Evolutionary conservation across 2,888 invertebrate genomes (phyloP), one percentile per base, ranked within the genome.

Genomic region (Agrypnus murinus): DNA sequence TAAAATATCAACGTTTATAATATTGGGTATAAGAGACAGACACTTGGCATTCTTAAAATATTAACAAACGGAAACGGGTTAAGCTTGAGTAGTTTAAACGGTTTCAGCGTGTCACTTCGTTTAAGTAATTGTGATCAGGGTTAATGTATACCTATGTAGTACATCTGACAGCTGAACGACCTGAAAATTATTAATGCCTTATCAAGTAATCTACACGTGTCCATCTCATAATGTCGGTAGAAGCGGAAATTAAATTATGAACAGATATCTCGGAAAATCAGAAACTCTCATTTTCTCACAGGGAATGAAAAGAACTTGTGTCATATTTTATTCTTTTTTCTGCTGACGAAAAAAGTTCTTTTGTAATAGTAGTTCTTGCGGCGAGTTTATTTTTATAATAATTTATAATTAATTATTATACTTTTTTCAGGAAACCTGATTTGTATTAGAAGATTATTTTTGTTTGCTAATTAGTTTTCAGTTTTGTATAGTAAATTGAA

Each of bases 51-150:
- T 9, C 55, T 10, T 46, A 2, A 25, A 25, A 25, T 25, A 25
- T 45, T 45, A 36, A 55, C 8, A n/a, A 55, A 2, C 25, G n/a
- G 58, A 17, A 17, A n/a, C n/a, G 19, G 38, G n/a, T 58, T 58
- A 40, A 25, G 25, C 40, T n/a, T n/a, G n/a, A n/a, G 50, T 40
- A 15, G 25, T 2, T 25, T 25, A 36, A 34, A 8, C 36, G 8
- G 38, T 10, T 55, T 36, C 17, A 36, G 15, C 5, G n/a, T 19
- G 58, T 58, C 58, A 58, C 8, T 53, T 32, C 19, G 1, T n/a
- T 40, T 58, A 58, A 38, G 58, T 40, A 58, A 58, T 58, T 58
- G 58, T 58, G 40, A 25, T 58, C 36, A 0, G 58, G 58, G 58
- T 58, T 58, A 58, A 58, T 58, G 40, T 38, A n/a, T n/a, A n/a